Evolutionary conservation across 2,888 invertebrate genomes (phyloP).

Genomic region (Deroplatys truncata): DNA sequence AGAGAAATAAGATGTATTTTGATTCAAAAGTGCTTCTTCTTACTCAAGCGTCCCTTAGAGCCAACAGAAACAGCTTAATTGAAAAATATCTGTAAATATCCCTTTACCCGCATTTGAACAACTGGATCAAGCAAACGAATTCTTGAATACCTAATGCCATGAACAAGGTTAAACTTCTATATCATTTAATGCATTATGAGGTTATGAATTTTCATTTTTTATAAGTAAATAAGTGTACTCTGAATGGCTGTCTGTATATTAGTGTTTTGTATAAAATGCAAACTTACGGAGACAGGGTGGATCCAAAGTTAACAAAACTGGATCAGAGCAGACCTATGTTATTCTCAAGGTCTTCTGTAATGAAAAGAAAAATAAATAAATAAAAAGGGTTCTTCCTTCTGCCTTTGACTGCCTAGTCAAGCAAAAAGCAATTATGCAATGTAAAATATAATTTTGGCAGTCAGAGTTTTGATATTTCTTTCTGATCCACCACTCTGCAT

Average conservation of each 20-base stretch:
- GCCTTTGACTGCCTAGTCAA: background rate
- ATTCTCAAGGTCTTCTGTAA: background rate
- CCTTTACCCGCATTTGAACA: background rate
- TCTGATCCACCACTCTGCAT: background rate
- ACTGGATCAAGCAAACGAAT: background rate
- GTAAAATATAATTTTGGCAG: background rate
- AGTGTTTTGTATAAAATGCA: background rate
- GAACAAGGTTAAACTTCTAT: background rate
- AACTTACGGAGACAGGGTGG: background rate
- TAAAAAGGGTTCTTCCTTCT: background rate
- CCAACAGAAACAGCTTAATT: too few relatives aligned
- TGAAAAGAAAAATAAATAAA: too few relatives aligned
- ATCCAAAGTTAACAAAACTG: background rate
- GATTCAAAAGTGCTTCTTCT: too few relatives aligned
- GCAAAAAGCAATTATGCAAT: background rate
- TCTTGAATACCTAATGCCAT: background rate
- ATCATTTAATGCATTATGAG: too few relatives aligned
- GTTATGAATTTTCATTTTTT: background rate
- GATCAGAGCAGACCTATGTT: background rate
- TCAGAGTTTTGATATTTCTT: background rate
- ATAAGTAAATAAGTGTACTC: background rate
- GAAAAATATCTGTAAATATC: background rate
- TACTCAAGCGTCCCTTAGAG: too few relatives aligned
- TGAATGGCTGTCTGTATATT: background rate
- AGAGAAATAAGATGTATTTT: too few relatives aligned